Conservation (phyloP, 2,888 invertebrate genomes). For the Pachymerium ferrugineum region DNA sequence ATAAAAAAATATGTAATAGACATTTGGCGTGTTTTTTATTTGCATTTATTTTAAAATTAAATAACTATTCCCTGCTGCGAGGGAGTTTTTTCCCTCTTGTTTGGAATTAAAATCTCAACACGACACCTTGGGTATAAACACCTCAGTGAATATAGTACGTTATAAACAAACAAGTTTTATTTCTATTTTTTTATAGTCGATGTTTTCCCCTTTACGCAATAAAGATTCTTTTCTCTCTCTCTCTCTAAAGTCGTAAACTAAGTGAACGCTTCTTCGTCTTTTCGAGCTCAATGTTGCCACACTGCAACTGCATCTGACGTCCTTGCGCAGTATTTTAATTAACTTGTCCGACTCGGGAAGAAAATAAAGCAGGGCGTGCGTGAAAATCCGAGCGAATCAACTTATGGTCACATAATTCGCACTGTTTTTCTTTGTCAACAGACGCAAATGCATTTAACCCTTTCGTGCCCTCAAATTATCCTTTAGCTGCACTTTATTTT, state of each 20-base stretch:
- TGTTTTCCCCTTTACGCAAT: background rate
- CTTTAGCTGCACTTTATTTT: background rate
- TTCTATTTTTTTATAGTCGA: background rate
- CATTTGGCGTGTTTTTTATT: background rate
- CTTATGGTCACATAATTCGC: constrained; percentile 22
- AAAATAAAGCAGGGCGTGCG: constrained; percentile 27
- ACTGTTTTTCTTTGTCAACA: constrained; percentile 11
- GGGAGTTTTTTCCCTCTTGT: no score
- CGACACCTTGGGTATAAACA: background rate
- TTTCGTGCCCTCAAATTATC: background rate
- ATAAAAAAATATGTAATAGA: background rate
- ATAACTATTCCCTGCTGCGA: no score
- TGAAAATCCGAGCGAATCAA: constrained; percentile 23
- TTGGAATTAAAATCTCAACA: background rate
- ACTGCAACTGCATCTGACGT: background rate
- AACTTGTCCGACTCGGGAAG: constrained; percentile 20
- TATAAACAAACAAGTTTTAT: background rate
- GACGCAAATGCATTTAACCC: constrained; percentile 19
- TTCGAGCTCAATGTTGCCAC: background rate
- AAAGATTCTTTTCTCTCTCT: no score
- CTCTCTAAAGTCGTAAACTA: background rate
- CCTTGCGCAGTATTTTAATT: constrained; percentile 14
- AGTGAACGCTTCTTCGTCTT: background rate
- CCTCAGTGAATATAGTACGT: background rate
- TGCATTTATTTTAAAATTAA: background rate